A percentile compares a stretch with the other conserved stretches of the same genome.
Evolutionary conservation across 2,888 invertebrate species (phyloP).

Genomic region (Leucophora obtusa): DNA sequence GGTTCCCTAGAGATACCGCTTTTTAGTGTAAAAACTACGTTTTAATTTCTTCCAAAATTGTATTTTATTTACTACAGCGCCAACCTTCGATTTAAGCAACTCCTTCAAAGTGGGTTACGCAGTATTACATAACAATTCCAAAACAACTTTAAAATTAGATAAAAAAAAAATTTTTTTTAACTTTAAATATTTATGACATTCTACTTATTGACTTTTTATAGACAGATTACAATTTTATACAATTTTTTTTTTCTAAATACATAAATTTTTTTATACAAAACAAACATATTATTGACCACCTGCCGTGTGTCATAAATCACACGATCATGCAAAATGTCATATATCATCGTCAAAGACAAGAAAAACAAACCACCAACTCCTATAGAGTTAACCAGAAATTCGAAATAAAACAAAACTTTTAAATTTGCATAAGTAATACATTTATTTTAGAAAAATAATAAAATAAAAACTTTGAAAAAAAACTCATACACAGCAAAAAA

Average conservation of each 20-base stretch:
- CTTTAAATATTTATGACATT: slow-evolving; percentile 6
- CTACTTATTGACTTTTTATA: slow-evolving; percentile 1
- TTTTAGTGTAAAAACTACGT: too few relatives aligned
- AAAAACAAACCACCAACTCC: slow-evolving; percentile 10
- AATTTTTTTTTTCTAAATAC: not conserved
- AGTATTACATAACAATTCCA: too few relatives aligned
- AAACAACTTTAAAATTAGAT: too few relatives aligned
- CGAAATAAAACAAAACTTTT: slow-evolving; percentile 14
- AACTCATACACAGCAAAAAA: not conserved
- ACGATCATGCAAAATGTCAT: slow-evolving; percentile 64
- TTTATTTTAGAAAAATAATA: slow-evolving; percentile 6
- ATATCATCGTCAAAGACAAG: slow-evolving; percentile 57
- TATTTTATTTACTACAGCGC: too few relatives aligned
- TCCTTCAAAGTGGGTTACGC: too few relatives aligned
- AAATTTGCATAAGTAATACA: slow-evolving; percentile 45
- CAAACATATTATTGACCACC: slow-evolving; percentile 50
- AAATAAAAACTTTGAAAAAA: not conserved
- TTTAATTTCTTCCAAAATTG: too few relatives aligned
- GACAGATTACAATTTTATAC: not conserved
- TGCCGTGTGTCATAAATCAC: slow-evolving; percentile 65
- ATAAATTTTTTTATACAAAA: slow-evolving; percentile 32
- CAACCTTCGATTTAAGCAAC: too few relatives aligned
- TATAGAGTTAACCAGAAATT: slow-evolving; percentile 47
- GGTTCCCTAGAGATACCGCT: too few relatives aligned
- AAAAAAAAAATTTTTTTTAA: not conserved